Base-by-base conservation (phyloP, 2,797 vertebrate species). In the Enteromius afrohamiltoni region DNA sequence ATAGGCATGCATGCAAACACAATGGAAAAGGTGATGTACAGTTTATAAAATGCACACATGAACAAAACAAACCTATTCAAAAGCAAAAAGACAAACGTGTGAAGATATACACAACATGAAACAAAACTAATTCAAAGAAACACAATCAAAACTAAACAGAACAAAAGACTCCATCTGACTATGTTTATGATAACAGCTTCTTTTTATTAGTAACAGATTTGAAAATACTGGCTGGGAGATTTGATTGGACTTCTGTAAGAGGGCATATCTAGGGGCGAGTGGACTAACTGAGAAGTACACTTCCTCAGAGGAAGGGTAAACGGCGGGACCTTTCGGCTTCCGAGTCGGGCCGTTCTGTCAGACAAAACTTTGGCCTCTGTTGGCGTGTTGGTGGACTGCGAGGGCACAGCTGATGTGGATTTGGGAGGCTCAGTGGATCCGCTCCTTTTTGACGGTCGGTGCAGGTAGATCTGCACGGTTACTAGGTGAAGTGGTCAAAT, bases 201-300 rank as follows among this genome's bases (percentile, higher is more conserved):
- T 40, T 42, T 31, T 80, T 45, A 67, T 91, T 55, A 96, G 83
- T 95, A 96, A 91, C 92, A 95, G 79, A 95, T 96, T 92, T 95
- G 92, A 87, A 97, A 96, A 86, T 95, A 95, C 90, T 96, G 94
- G 92, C 95, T 95, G 88, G 94, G 93, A 83, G 95, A 95, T 90
- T 95, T 96, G 82, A 94, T 87, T 53, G 95, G 94, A 91, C 94
- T 95, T 91, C 93, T 92, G 91, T 97, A 96, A 91, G 93, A 94
- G 87, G 94, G 93, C 62, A 94, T 94, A 86, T 95, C 93, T 80
- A 95, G 90, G 85, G 93, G 87, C 42, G 89, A 89, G 86, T 93
- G 89, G 0, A 89, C 92, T 16, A 89, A 92, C 89, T 93, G 93
- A 90, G 93, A 94, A 86, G 91, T 90, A 77, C 93, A 95, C 89